Evolutionary conservation across 2,797 vertebrate genomes (phyloP), one percentile per base, ranked within the genome.

Genomic region (Hoplostethus atlanticus): DNA sequence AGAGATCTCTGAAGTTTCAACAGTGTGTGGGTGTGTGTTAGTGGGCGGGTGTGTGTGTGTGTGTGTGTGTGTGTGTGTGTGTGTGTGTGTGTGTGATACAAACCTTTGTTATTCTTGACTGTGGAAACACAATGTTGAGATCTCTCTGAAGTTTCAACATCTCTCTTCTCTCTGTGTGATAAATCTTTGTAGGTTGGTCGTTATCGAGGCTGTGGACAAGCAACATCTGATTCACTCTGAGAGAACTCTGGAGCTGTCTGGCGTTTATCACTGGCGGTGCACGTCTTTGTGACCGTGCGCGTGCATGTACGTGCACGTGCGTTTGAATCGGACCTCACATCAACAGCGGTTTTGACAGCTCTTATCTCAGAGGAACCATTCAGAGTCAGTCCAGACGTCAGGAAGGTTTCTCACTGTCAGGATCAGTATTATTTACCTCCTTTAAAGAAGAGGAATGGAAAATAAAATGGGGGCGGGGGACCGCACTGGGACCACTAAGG

Each of bases 281-380:
- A 60, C 81, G 34, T 59, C 64, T 76, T 61, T 34, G 53, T 58
- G 47, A 54, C 15, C 68, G 11, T 40, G 5, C n/a, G 30, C 9
- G 30, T 34, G 53, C 8, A 5, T 16, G 51, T 21, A 17, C 1
- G 21, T 51, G 61, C 15, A 47, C 46, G 42, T 52, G 21, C 21
- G 0, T 52, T 44, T 71, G 57, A 75, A 64, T 71, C 71, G 72
- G 36, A 64, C 55, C 10, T 42, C 9, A 73, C 56, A 78, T 82
- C 71, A 68, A 58, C 68, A 64, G 68, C 68, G 70, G 69, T 64
- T 87, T 76, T 75, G 73, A 85, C 76, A 81, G 76, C 25, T 21
- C 28, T 65, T 73, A 60, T 53, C 59, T 73, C 81, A 87, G 84
- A 73, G 79, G 73, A 81, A 77, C 28, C 59, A 60, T 63, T 73